Percentiles rank a stretch among this genome's conserved stretches.
Conservation (phyloP, 2,113 vertebrate genomes). For the Pachycephala philippinensis region DNA sequence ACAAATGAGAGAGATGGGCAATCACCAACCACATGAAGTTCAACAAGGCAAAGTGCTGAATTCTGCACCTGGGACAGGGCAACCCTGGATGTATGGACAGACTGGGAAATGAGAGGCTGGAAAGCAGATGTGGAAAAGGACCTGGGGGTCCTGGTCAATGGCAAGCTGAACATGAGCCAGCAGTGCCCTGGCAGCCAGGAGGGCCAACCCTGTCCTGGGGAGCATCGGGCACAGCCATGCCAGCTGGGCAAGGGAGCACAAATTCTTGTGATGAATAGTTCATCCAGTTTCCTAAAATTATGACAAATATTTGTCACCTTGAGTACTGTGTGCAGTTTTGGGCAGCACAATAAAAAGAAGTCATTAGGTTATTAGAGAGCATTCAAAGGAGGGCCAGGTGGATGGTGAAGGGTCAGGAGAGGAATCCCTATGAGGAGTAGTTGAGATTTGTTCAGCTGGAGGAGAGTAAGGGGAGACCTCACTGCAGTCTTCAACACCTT, state of each 20-base stretch:
- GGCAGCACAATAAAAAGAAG: background rate
- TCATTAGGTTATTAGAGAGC: background rate
- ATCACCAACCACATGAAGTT: background rate
- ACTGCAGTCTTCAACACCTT: background rate
- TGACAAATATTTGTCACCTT: background rate
- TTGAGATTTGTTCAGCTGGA: background rate
- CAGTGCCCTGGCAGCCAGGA: background rate
- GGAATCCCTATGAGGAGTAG: fast-evolving
- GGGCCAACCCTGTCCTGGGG: fast-evolving
- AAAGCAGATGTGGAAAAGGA: background rate
- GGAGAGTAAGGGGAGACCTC: background rate
- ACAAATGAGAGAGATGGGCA: background rate
- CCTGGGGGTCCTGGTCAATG: background rate
- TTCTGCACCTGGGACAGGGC: background rate
- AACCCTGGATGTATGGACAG: background rate
- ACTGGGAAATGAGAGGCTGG: background rate
- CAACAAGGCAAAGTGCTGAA: background rate
- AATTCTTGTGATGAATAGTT: background rate
- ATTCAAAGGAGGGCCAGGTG: background rate
- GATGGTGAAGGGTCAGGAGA: background rate
- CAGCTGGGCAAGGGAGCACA: background rate
- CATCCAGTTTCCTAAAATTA: background rate
- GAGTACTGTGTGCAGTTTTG: background rate
- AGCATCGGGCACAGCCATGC: fast-evolving
- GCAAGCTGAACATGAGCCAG: background rate